A percentile compares a stretch with the other conserved stretches of the same genome.
These are phyloP conservation scores for Tolypeutes matacus DNA, from an alignment of 2,797 vertebrate species.

Conservation along the genomic window DNA sequence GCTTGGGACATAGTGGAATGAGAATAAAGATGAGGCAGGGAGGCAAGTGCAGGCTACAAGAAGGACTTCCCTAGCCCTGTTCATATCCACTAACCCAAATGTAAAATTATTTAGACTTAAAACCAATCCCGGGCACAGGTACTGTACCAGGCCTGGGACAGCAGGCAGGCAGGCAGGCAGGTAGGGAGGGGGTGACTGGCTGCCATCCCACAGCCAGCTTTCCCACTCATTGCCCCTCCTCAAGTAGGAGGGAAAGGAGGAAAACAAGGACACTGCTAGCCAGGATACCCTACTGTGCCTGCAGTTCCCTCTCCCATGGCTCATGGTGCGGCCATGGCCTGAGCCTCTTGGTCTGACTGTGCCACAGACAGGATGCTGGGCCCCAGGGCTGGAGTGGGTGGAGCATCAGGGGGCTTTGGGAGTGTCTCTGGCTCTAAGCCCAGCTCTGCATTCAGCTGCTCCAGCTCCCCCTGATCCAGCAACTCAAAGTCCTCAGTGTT, in stretches of 20 bases:
- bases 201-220: constrained; percentile 42
- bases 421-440: constrained; percentile 86
- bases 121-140: constrained; percentile 67
- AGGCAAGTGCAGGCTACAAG: constrained; percentile 70
- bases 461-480: constrained; percentile 99
- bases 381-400: constrained; percentile 11
- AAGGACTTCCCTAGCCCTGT: constrained; percentile 73
- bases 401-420: constrained; percentile 74
- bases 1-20: constrained; percentile 68
- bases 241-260: constrained; percentile 15
- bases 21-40: constrained; percentile 71
- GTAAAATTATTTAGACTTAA: constrained; percentile 83
- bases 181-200: constrained; percentile 1
- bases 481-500: constrained; percentile 98
- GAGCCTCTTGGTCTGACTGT: constrained; percentile 86
- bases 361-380: constrained; percentile 73
- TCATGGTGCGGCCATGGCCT: constrained; percentile 82
- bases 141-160: not conserved
- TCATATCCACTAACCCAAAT: constrained; percentile 74
- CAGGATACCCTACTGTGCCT: constrained; percentile 75
- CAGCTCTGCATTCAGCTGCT: constrained; percentile 93
- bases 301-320: constrained; percentile 38
- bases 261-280: constrained; percentile 25
- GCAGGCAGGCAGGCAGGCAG: constrained; percentile 53
- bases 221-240: not conserved